Evolutionary conservation across 1,140 invertebrate genomes (phyloP), one percentile per base, ranked within the genome.

Genomic region (Sitobion miscanthi): DNA sequence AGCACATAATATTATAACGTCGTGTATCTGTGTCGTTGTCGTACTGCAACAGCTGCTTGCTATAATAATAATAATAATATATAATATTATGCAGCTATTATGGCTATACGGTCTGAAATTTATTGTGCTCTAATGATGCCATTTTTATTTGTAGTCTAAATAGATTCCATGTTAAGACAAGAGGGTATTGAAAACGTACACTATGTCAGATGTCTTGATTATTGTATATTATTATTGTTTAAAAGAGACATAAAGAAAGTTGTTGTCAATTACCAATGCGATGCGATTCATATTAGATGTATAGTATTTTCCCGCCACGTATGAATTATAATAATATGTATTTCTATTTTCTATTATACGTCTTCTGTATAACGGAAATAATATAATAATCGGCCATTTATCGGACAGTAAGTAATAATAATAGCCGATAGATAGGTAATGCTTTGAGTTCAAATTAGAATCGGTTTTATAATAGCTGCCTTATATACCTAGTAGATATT

Each of bases 61-160:
- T 77, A 77, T n/a, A 77, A 77, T 77, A 77, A 77, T n/a, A 77
- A 77, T 77, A 77, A n/a, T 77, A 69, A 69, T 69, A 69, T 77
- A 77, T 77, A n/a, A 77, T 77, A 77, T 77, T 77, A 77, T 35
- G 62, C n/a, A 20, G 30, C 4, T 77, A 77, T n/a, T 77, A 77
- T n/a, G 62, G n/a, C 30, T 77, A n/a, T 77, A n/a, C 30, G 14
- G 62, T 17, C 14, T n/a, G 30, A 77, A n/a, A 77, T 77, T n/a
- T 77, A 77, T 77, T 77, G 62, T n/a, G 1, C 62, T 77, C 62
- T 77, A 77, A 77, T 77, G 62, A n/a, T n/a, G 30, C 62, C 30
- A 77, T 77, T 77, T 77, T n/a, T 77, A 35, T 77, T 77, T 77
- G 30, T 77, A n/a, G 62, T 77, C 14, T 17, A 77, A 77, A 77